Percentiles rank a stretch among this genome's conserved stretches.
These are phyloP conservation scores for Monopis laevigella DNA, from an alignment of 2,888 invertebrate genomes.

Conservation along the genomic window DNA sequence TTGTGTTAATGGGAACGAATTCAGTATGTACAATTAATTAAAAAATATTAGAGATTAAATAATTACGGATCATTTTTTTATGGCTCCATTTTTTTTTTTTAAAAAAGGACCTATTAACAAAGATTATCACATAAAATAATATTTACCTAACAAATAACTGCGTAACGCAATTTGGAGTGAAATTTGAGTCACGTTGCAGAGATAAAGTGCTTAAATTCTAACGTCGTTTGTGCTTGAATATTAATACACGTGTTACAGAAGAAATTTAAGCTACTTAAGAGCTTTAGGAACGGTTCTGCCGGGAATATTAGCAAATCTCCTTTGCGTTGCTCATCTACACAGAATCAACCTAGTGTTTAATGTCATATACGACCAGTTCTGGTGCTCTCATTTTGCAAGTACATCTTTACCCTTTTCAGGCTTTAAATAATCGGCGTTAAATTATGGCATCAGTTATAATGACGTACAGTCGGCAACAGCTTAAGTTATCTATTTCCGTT, in stretches of 20 bases:
- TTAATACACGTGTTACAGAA: slow-evolving; percentile 7
- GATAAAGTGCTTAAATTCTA: slow-evolving; percentile 7
- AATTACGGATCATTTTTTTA: too few species aligned
- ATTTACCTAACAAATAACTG: slow-evolving; percentile 4
- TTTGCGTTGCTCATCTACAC: slow-evolving; percentile 1
- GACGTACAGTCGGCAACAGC: too few species aligned
- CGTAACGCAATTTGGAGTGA: not conserved
- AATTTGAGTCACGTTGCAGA: slow-evolving; percentile 7
- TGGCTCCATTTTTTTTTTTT: too few species aligned
- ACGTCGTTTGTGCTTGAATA: not conserved
- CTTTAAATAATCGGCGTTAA: too few species aligned
- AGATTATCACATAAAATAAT: too few species aligned
- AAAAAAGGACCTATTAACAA: too few species aligned
- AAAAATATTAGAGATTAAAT: too few species aligned
- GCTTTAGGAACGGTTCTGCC: slow-evolving; percentile 6
- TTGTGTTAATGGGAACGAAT: too few species aligned
- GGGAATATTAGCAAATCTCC: slow-evolving; percentile 9
- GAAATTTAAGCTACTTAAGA: slow-evolving; percentile 10
- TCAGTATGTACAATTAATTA: too few species aligned
- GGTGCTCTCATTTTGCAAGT: not conserved
- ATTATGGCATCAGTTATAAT: too few species aligned
- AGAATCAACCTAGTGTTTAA: slow-evolving; percentile 5
- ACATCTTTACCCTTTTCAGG: not conserved
- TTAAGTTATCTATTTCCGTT: too few species aligned
- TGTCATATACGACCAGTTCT: not conserved